A percentile compares a stretch with the other conserved stretches of the same genome.
These are phyloP conservation scores for Pangasianodon gigas DNA, from an alignment of 2,113 vertebrate species.

Conservation along the genomic window DNA sequence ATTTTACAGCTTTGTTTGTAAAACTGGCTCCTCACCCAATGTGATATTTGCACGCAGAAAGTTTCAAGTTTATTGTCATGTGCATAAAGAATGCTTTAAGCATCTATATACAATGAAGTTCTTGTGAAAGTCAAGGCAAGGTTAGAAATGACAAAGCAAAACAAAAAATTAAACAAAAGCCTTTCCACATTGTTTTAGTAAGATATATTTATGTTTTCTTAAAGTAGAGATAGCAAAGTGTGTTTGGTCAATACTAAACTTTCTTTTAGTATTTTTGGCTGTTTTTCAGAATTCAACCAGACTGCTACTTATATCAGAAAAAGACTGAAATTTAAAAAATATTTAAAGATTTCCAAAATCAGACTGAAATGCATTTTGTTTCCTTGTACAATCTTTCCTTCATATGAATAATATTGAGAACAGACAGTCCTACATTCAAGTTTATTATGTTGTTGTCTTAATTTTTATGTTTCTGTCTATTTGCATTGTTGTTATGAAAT, in stretches of 20 bases:
- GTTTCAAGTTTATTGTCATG: no score
- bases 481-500: conserved; percentile 2
- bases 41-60: not conserved
- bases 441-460: no score
- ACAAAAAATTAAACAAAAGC: not conserved
- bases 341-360: not conserved
- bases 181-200: not conserved
- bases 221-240: not conserved
- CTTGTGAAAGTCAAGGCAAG: not conserved
- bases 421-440: not conserved
- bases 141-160: not conserved
- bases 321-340: conserved; percentile 1
- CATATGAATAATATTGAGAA: not conserved
- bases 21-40: not conserved
- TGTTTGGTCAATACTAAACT: not conserved
- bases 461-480: conserved; percentile 29
- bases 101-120: no score
- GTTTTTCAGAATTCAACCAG: not conserved
- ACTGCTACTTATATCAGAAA: not conserved
- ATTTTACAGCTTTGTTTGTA: not conserved
- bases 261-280: no score
- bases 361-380: not conserved
- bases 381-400: not conserved
- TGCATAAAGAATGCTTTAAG: no score
- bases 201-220: not conserved